phyloP scores from a whole-genome alignment of 2,888 invertebrate genomes.

The Phaonia tiefii region DNA sequence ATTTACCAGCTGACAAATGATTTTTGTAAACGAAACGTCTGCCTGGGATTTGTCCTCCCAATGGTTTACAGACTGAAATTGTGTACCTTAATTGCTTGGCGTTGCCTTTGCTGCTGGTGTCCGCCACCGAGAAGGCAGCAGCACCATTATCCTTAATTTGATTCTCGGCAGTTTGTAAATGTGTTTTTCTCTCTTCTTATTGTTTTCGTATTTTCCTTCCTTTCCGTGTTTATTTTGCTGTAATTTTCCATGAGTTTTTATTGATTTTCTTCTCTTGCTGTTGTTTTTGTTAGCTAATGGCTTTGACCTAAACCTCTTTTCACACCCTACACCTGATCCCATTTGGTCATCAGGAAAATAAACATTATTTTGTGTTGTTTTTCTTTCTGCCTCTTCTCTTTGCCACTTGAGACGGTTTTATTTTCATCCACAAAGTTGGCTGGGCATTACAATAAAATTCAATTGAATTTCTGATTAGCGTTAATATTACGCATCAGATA shows the following conservation, averaged over 20 bases:
- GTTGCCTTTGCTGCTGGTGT: not conserved
- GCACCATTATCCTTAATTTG: not conserved
- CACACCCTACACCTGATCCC: not conserved
- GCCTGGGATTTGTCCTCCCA: not conserved
- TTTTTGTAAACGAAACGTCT: slow-evolving; percentile 8
- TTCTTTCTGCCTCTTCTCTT: slow-evolving; percentile 2
- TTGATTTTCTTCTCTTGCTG: not conserved
- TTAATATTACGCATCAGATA: slow-evolving; percentile 16
- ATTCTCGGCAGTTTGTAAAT: not conserved
- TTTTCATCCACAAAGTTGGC: not conserved
- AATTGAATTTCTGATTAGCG: slow-evolving; percentile 54
- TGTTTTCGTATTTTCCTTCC: too few relatives aligned
- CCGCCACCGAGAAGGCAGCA: not conserved
- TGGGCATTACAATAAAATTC: slow-evolving; percentile 30
- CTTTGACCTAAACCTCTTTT: not conserved
- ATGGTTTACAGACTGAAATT: not conserved
- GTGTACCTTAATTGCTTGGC: slow-evolving; percentile 13
- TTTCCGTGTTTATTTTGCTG: not conserved
- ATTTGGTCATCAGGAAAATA: not conserved
- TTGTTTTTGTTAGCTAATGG: not conserved
- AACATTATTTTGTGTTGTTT: not conserved
- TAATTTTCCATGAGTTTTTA: slow-evolving; percentile 19
- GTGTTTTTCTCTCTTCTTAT: not conserved
- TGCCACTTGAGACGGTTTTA: slow-evolving; percentile 7
- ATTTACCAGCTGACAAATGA: slow-evolving; percentile 3